Percentiles rank a stretch among this genome's conserved stretches.
phyloP scores from a whole-genome alignment of 2,888 invertebrate genomes.

The Drosophila paramelanica region DNA sequence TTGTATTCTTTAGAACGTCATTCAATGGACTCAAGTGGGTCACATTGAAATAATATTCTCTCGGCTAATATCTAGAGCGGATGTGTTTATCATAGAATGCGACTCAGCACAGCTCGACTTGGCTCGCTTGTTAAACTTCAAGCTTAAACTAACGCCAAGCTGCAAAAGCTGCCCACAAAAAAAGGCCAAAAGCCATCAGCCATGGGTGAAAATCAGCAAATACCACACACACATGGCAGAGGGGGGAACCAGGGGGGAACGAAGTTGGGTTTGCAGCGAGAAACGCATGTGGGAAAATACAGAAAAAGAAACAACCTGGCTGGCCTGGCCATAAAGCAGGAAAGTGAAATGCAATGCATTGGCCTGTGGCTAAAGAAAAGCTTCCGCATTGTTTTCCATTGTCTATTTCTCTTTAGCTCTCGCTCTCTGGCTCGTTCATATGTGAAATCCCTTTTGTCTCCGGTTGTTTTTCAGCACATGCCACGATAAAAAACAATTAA shows the following conservation, averaged over 20 bases:
- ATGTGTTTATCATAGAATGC: constrained; percentile 64
- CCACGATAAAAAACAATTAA: constrained; percentile 55
- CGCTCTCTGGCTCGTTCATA: background rate
- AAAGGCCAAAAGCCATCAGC: constrained; percentile 10
- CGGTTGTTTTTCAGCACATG: constrained; percentile 21
- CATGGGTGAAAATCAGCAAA: constrained; percentile 45
- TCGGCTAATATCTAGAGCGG: constrained; percentile 67
- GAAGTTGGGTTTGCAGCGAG: constrained; percentile 17
- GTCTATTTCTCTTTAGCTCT: constrained; percentile 11
- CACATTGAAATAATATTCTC: constrained; percentile 67
- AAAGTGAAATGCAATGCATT: constrained; percentile 61
- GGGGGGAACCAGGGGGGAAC: background rate
- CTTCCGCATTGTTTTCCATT: constrained; percentile 62
- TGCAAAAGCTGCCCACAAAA: constrained; percentile 23
- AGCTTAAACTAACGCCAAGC: constrained; percentile 15
- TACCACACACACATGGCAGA: constrained; percentile 16
- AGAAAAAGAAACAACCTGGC: constrained; percentile 22
- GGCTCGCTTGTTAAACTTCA: constrained; percentile 47
- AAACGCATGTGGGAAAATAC: constrained; percentile 35
- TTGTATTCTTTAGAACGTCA: constrained; percentile 6
- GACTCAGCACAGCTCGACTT: constrained; percentile 5
- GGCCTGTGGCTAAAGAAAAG: constrained; percentile 32
- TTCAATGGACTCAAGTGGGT: constrained; percentile 63
- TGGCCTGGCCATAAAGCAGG: constrained; percentile 38
- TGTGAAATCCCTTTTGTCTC: constrained; percentile 33